These are phyloP conservation scores for Cyclargus thomasi DNA, from an alignment of 1,140 invertebrate species.

Conservation along the genomic window DNA sequence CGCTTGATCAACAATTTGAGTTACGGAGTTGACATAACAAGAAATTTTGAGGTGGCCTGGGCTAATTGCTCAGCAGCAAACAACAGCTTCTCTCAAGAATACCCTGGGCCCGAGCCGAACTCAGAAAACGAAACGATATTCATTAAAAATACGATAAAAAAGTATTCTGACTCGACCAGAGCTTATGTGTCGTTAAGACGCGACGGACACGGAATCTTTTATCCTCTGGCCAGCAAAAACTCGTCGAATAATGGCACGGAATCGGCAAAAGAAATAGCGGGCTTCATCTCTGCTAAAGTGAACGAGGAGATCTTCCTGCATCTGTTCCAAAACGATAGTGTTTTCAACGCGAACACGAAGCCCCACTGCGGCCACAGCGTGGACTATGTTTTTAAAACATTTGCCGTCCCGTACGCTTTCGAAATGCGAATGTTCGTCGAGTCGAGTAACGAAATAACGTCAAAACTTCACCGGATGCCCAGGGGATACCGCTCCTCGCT, in stretches of 20 bases:
- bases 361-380: constrained; percentile 55
- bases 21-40: constrained; percentile 50
- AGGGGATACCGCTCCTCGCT: constrained; percentile 43
- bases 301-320: constrained; percentile 50
- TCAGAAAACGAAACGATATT: constrained; percentile 58
- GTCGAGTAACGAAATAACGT: constrained; percentile 39
- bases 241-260: constrained; percentile 17
- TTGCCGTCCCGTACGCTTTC: constrained; percentile 37
- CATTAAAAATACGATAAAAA: constrained; percentile 38
- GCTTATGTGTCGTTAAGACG: constrained; percentile 52
- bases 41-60: constrained; percentile 55
- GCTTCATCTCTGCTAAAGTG: constrained; percentile 40
- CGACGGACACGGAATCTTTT: constrained; percentile 51
- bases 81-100: constrained; percentile 41
- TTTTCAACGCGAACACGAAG: constrained; percentile 45
- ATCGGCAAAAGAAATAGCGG: constrained; percentile 35
- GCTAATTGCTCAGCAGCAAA: constrained; percentile 29
- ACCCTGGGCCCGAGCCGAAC: constrained; percentile 32
- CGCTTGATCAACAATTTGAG: constrained; percentile 27
- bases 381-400: constrained; percentile 45
- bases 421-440: constrained; percentile 59
- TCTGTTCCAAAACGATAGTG: constrained; percentile 46
- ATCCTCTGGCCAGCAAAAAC: constrained; percentile 40
- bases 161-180: constrained; percentile 44
- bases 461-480: constrained; percentile 49